These are phyloP conservation scores for Andricus quercusramuli DNA, from an alignment of 2,888 invertebrate species.

Conservation along the genomic window DNA sequence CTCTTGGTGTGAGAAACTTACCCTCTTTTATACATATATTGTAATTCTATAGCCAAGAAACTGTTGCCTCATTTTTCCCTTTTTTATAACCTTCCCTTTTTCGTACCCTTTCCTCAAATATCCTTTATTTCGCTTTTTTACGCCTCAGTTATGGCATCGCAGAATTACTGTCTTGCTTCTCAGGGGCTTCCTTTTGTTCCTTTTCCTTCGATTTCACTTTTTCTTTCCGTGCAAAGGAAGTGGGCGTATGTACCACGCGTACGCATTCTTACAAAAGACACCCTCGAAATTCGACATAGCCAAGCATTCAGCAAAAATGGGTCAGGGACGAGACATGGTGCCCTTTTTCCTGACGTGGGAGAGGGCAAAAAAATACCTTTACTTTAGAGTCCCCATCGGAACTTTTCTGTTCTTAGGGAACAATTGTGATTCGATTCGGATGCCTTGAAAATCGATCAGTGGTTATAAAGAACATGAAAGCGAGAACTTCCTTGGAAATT, in stretches of 20 bases:
- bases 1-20: conserved; percentile 7
- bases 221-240: conserved; percentile 59
- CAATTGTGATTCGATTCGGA: conserved; percentile 14
- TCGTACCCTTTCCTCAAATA: conserved; percentile 32
- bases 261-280: conserved; percentile 14
- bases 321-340: conserved; percentile 24
- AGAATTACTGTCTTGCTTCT: background rate
- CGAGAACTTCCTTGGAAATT: background rate
- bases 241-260: conserved; percentile 54
- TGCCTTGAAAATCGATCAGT: conserved; percentile 21
- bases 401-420: background rate
- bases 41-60: conserved; percentile 10
- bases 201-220: conserved; percentile 46
- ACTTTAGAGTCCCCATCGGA: background rate
- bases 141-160: background rate
- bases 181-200: conserved; percentile 51
- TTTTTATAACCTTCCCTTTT: conserved; percentile 30
- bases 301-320: conserved; percentile 33
- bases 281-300: conserved; percentile 27
- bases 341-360: conserved; percentile 11
- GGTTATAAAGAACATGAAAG: conserved; percentile 14
- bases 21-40: conserved; percentile 3
- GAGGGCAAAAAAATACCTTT: conserved; percentile 16
- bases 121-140: conserved; percentile 26
- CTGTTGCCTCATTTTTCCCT: conserved; percentile 35